Evolutionary conservation across 2,888 invertebrate species (phyloP).

Genomic region (Cantharis rustica): DNA sequence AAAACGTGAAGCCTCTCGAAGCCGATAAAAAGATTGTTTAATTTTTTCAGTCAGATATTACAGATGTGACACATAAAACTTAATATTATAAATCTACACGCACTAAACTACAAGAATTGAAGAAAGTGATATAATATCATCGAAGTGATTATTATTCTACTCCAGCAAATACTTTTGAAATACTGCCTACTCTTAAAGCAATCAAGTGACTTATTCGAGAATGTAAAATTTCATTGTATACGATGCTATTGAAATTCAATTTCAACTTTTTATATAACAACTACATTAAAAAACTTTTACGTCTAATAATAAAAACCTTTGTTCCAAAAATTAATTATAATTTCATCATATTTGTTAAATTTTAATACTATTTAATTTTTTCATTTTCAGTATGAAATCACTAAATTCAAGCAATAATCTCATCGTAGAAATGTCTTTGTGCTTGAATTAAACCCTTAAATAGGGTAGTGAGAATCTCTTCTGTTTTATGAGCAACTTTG

Average conservation of each 20-base stretch:
- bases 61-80: neutral
- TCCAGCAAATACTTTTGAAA: constrained; percentile 5
- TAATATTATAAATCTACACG: neutral
- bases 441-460: neutral
- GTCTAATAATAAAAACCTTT: neutral
- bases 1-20: neutral
- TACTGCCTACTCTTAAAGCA: constrained; percentile 8
- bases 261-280: neutral
- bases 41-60: neutral
- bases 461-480: neutral
- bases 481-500: neutral
- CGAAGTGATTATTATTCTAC: constrained; percentile 10
- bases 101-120: neutral
- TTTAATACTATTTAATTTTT: neutral
- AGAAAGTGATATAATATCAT: neutral
- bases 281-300: neutral
- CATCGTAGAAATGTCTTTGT: neutral
- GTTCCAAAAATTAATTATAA: neutral
- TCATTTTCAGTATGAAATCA: neutral
- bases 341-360: neutral
- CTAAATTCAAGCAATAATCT: neutral
- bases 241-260: constrained; percentile 17
- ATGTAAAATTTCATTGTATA: constrained; percentile 18
- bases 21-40: neutral
- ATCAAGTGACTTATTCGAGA: constrained; percentile 14